These are phyloP conservation scores for Nyctibius grandis DNA, from an alignment of 2,797 vertebrate genomes.

Conservation along the genomic window DNA sequence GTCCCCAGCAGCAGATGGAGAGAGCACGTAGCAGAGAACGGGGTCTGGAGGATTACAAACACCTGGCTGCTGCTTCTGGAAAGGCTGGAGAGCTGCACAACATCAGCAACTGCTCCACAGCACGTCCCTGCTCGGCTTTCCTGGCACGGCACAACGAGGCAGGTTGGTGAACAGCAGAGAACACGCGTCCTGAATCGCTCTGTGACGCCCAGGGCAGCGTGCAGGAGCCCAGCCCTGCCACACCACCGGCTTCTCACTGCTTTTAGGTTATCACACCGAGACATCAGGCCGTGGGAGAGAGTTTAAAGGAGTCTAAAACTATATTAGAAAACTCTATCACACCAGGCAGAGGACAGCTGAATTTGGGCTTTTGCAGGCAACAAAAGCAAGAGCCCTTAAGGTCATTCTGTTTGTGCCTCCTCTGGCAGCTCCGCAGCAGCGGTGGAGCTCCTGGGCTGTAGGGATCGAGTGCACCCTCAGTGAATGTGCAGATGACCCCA, in stretches of 20 bases:
- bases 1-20: neutral
- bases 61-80: neutral
- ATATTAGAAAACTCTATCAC: neutral
- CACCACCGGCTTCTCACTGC: neutral
- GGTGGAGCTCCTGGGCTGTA: neutral
- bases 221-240: neutral
- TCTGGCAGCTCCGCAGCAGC: neutral
- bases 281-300: neutral
- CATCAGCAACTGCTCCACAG: neutral
- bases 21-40: rapidly evolving
- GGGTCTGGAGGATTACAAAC: rapidly evolving
- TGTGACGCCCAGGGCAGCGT: no score
- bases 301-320: no score
- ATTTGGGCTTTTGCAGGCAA: no score
- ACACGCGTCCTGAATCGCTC: neutral
- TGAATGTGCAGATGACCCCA: no score
- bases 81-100: neutral
- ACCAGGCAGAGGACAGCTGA: neutral
- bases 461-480: no score
- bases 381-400: neutral
- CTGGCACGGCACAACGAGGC: neutral
- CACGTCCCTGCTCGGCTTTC: neutral
- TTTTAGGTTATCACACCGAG: neutral
- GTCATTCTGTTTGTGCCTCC: neutral
- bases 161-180: neutral